Evolutionary conservation across 2,113 vertebrate species (phyloP), one percentile per base, ranked within the genome.

Genomic region (Ginglymostoma cirratum): DNA sequence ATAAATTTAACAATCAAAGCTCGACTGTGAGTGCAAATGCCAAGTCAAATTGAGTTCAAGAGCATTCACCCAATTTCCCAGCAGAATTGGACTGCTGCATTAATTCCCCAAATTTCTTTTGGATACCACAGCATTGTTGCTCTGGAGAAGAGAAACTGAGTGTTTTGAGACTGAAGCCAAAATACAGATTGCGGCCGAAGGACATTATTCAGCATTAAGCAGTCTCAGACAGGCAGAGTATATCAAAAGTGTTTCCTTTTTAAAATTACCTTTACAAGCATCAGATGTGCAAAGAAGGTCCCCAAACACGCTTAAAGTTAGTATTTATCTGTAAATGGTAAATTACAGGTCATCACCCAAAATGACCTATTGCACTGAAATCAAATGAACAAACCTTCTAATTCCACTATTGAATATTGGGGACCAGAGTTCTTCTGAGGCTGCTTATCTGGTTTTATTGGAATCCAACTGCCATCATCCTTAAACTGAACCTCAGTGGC

Each of bases 401-500:
- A 98, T 96, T 99, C 98, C 69, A 99, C 97, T 96, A 99, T 98
- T 0, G 99, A 98, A 76, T 98, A 99, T 96, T 99, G 98, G 0
- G 99, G 99, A 96, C 99, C 99, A 98, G 98, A 98, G 97, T 99
- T 99, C 78, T 98, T 96, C 96, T 99, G 99, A 96, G 97, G 97
- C 95, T 98, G 98, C 96, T 99, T 99, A 12, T 99, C 99, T 0
- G 98, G 98, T 38, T 98, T 98, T 97, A 99, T 99, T 2, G 99
- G 98, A 97, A 98, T 98, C 99, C 99, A 99, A 17, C 99, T 99
- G 34, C 99, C 99, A 0, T 99, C 99, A 7, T 98, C 99, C 97
- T 99, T 97, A 97, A 98, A 99, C 96, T 99, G 99, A 0, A 99
- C 99, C 97, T 99, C 99, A 52, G 99, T 99, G 0, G 99, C 98